Base-by-base conservation (phyloP, 1,140 invertebrate species). In the Conopomorpha cramerella region DNA sequence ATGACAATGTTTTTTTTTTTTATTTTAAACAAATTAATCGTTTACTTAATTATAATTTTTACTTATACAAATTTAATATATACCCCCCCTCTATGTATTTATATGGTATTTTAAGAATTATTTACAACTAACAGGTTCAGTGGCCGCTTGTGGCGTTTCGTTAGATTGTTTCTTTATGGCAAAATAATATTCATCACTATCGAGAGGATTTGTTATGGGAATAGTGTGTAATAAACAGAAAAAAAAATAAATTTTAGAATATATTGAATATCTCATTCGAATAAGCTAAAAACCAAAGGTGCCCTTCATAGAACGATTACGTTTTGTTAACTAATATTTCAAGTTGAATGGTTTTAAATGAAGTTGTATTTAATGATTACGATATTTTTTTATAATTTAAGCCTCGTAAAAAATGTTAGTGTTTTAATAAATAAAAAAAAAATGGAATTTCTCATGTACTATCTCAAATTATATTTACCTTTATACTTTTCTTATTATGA, bases 261-360 rank as follows among this genome's bases (percentile, higher is more conserved):
- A 72, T 58, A n/a, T n/a, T n/a, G n/a, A n/a, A n/a, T n/a, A 62
- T 65, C 67, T 62, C 71, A 68, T 72, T 72, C 62, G 70, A 74
- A 55, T 79, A 79, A 79, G 77, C 77, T 79, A 79, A 77, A 79
- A 78, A 79, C 77, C 77, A 79, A 79, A 79, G 77, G 77, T 79
- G 77, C 77, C 77, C 77, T 79, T 79, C 73, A 77, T 77, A 79
- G 73, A 78, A 67, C 63, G 62, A 71, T 71, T 76, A 76, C 71
- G 67, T 76, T 76, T 71, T 76, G 71, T 76, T 76, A 62, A 61
- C 66, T 74, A 63, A 68, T 76, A 76, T 71, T 72, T 76, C 67
- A 70, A 72, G 71, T 76, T 76, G 49, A 70, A 72, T 76, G 60
- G 68, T 76, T 68, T 67, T 72, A 60, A 71, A 72, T 64, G 60